These are phyloP conservation scores for Akabosia matsudoensis DNA, from an alignment of 1,140 invertebrate genomes.

Conservation along the genomic window DNA sequence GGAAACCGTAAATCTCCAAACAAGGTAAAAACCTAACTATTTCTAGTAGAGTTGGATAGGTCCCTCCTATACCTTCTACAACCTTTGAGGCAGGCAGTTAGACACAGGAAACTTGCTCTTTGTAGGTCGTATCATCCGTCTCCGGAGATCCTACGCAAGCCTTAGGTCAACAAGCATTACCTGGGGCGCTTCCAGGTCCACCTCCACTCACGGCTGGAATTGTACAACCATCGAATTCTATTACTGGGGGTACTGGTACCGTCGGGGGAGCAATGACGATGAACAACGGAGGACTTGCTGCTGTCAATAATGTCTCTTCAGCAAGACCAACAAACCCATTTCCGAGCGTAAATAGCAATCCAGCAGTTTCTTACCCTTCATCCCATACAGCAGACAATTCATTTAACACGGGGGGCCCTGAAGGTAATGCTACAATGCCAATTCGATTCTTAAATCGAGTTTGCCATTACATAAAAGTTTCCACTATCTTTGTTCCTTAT, in stretches of 20 bases:
- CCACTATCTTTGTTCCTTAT: too few species aligned
- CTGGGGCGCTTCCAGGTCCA: background rate
- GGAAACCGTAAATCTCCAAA: slow-evolving; percentile 42
- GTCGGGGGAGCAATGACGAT: background rate
- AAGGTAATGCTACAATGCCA: background rate
- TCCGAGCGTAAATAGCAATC: slow-evolving; percentile 16
- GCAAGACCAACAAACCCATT: background rate
- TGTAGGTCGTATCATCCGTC: slow-evolving; percentile 10
- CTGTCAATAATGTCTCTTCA: background rate
- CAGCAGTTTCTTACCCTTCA: background rate
- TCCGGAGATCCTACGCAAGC: background rate
- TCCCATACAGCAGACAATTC: background rate
- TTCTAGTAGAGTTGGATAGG: too few species aligned
- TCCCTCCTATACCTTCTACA: too few species aligned
- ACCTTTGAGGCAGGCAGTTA: background rate
- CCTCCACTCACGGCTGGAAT: background rate
- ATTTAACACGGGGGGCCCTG: background rate
- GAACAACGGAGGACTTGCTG: background rate
- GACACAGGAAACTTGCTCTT: background rate
- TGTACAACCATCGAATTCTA: background rate
- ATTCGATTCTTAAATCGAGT: too few species aligned
- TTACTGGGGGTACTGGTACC: background rate
- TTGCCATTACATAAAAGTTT: too few species aligned
- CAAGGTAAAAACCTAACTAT: slow-evolving; percentile 34
- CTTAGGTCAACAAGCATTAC: background rate